A percentile compares a stretch with the other conserved stretches of the same genome.
Evolutionary conservation across 2,797 vertebrate genomes (phyloP).

Genomic region (Urophycis tenuis): DNA sequence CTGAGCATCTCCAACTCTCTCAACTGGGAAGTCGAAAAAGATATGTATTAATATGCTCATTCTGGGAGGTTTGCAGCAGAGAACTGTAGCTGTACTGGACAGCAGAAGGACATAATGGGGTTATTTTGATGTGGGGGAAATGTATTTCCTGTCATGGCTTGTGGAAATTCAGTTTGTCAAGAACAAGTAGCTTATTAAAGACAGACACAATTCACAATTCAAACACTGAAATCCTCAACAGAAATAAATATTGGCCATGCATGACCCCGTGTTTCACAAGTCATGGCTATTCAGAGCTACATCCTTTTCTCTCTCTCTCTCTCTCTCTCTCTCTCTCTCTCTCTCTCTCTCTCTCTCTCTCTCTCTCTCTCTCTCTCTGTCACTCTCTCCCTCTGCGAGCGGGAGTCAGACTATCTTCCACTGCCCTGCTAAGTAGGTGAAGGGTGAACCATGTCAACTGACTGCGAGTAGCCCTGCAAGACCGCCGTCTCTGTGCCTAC

Average conservation of each 20-base stretch:
- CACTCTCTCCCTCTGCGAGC: not conserved
- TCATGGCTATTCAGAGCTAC: not conserved
- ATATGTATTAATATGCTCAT: no score
- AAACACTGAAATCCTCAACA: not conserved
- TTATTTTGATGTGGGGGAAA: not conserved
- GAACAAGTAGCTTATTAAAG: not conserved
- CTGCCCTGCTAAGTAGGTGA: not conserved
- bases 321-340: not conserved
- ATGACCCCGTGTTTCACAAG: not conserved
- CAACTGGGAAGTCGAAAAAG: no score
- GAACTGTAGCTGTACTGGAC: not conserved
- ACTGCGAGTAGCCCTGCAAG: not conserved
- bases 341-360: not conserved
- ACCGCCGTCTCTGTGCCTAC: not conserved
- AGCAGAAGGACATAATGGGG: not conserved
- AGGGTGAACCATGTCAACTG: slow-evolving; percentile 5
- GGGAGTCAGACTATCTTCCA: not conserved
- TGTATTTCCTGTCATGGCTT: not conserved
- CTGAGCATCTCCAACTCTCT: no score
- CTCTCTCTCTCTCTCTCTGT: not conserved
- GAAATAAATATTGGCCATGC: not conserved
- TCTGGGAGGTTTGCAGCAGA: not conserved
- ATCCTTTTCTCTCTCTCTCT: not conserved
- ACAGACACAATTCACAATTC: not conserved
- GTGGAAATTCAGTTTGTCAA: not conserved